A percentile compares a stretch with the other conserved stretches of the same genome.
Conservation (phyloP, 2,888 invertebrate genomes). For the Agrotis segetum region DNA sequence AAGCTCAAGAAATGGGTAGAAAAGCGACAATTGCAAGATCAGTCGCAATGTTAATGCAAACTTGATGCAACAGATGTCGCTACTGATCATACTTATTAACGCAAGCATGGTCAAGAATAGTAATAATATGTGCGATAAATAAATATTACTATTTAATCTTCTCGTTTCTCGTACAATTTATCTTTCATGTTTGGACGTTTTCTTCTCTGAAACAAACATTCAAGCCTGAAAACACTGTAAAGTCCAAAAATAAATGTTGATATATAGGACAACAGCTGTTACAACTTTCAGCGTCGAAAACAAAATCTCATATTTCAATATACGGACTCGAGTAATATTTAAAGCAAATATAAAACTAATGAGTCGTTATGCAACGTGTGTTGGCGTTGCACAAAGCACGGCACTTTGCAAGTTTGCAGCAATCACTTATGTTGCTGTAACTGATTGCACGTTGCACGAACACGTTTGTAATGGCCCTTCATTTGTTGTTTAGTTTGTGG, state of each 20-base stretch:
- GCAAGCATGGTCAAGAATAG: too few relatives aligned
- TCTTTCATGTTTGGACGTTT: slow-evolving; percentile 9
- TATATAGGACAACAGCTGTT: slow-evolving; percentile 45
- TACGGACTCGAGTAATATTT: slow-evolving; percentile 49
- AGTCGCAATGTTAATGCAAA: not conserved
- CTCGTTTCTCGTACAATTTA: not conserved
- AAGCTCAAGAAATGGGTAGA: too few relatives aligned
- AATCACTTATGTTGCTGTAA: slow-evolving; percentile 82
- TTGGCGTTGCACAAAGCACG: slow-evolving; percentile 68
- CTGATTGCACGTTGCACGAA: slow-evolving; percentile 83
- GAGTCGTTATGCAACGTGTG: slow-evolving; percentile 67
- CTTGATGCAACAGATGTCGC: slow-evolving; percentile 12
- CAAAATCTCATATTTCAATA: slow-evolving; percentile 57
- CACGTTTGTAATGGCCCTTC: slow-evolving; percentile 73
- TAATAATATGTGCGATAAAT: too few relatives aligned
- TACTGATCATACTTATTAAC: not conserved
- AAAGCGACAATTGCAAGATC: too few relatives aligned
- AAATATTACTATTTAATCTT: too few relatives aligned
- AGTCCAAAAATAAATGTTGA: slow-evolving; percentile 34
- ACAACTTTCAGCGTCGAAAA: slow-evolving; percentile 37
- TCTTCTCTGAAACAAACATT: slow-evolving; percentile 3
- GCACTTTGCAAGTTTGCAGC: slow-evolving; percentile 79
- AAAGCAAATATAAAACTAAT: slow-evolving; percentile 76
- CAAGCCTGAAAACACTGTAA: not conserved
- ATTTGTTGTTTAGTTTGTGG: slow-evolving; percentile 72